phyloP scores from a whole-genome alignment of 2,888 invertebrate species.

The Brachynemurus nebulosus region DNA sequence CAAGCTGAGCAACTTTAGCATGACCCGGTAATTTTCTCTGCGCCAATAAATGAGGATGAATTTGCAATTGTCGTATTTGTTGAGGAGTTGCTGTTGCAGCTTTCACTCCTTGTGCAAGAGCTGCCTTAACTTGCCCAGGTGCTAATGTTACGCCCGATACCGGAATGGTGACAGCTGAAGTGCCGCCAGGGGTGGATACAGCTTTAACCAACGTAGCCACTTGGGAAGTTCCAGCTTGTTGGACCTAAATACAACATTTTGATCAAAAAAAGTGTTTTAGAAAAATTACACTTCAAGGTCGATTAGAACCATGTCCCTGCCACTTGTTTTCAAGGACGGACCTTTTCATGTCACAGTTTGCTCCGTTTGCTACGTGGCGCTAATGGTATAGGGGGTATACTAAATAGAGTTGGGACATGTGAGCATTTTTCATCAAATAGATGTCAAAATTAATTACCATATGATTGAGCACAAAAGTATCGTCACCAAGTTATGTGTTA shows the following conservation, averaged over 20 bases:
- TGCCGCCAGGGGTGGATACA: slow-evolving; percentile 29
- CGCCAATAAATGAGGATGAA: slow-evolving; percentile 40
- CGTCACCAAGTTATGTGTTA: too few species aligned
- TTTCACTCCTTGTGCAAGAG: slow-evolving; percentile 29
- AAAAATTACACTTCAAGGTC: not conserved
- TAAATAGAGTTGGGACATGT: too few species aligned
- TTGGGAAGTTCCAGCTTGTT: slow-evolving; percentile 37
- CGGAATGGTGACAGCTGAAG: slow-evolving; percentile 35
- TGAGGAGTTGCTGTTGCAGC: slow-evolving; percentile 40
- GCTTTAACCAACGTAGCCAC: slow-evolving; percentile 52
- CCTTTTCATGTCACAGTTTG: too few species aligned
- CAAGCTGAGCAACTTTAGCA: slow-evolving; percentile 43
- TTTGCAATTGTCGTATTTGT: slow-evolving; percentile 48
- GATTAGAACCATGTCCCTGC: too few species aligned
- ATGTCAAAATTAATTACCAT: too few species aligned
- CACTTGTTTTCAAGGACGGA: too few species aligned
- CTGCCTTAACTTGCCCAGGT: slow-evolving; percentile 24
- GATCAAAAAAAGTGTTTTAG: not conserved
- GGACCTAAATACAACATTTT: slow-evolving; percentile 25
- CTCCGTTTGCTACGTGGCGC: too few species aligned
- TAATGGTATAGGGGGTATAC: too few species aligned
- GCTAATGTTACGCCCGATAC: slow-evolving; percentile 36
- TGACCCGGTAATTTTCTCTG: slow-evolving; percentile 43
- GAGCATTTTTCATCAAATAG: too few species aligned
- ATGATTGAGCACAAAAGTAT: too few species aligned